Conservation (phyloP, 2,797 vertebrate species). For the Peromyscus attwateri region DNA sequence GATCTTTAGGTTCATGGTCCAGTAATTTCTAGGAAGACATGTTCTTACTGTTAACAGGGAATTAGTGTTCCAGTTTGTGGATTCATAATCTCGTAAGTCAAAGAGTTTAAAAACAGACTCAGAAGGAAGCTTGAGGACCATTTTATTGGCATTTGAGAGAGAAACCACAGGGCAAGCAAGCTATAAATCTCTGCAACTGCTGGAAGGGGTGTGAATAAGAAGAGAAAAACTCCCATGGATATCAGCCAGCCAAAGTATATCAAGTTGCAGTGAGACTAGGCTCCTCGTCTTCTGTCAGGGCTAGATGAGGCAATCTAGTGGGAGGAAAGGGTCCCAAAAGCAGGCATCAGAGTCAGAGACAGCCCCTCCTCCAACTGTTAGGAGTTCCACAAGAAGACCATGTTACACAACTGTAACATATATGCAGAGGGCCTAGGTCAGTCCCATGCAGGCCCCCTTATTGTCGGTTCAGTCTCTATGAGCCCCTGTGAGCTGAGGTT, state of each 20-base stretch:
- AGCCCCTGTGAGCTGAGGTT: not conserved
- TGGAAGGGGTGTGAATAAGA: not conserved
- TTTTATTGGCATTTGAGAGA: not conserved
- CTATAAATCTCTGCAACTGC: not conserved
- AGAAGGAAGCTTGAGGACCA: not conserved
- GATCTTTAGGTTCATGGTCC: not conserved
- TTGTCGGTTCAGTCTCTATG: not conserved
- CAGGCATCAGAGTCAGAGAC: not conserved
- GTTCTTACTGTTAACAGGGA: not conserved
- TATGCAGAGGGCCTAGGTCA: not conserved
- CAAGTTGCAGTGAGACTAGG: not conserved
- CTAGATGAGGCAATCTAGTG: not conserved
- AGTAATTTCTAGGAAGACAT: constrained; percentile 28
- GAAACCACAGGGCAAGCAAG: not conserved
- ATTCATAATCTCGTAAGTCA: not conserved
- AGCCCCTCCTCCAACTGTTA: not conserved
- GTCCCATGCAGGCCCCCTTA: not conserved
- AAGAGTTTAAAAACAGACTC: not conserved
- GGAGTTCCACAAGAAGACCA: not conserved
- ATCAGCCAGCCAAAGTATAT: not conserved
- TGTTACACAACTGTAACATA: not conserved
- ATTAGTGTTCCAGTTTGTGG: not conserved
- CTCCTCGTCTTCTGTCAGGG: not conserved
- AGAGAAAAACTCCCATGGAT: not conserved
- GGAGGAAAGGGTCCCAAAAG: not conserved